These are phyloP conservation scores for Toxostoma redivivum DNA, from an alignment of 2,113 vertebrate genomes.

Conservation along the genomic window DNA sequence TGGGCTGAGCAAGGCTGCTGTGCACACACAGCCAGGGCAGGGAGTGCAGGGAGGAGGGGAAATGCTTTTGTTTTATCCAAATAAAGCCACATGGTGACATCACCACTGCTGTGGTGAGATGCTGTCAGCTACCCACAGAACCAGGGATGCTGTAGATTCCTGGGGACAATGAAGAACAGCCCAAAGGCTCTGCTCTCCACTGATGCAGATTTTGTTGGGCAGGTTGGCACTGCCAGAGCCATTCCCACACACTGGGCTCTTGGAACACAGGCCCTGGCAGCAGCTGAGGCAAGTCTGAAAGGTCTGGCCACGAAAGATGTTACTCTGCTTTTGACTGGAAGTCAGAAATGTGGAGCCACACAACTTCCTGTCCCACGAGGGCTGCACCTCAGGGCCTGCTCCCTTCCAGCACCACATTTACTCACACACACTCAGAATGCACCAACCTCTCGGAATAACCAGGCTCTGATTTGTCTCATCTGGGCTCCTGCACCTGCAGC, in stretches of 20 bases:
- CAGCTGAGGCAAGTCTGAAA: background rate
- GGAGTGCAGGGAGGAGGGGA: background rate
- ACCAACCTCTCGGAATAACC: fast-evolving
- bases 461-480: background rate
- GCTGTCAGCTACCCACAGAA: background rate
- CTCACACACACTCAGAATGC: background rate
- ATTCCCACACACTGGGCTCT: fast-evolving
- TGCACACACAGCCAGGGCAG: fast-evolving
- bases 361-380: fast-evolving
- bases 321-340: background rate
- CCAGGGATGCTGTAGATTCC: fast-evolving
- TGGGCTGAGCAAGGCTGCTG: background rate
- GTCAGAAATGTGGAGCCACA: background rate
- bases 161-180: background rate
- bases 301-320: background rate
- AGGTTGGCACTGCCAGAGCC: background rate
- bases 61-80: background rate
- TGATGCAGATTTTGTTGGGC: too few species aligned
- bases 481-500: background rate
- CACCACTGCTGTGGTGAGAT: background rate
- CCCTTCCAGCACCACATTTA: fast-evolving
- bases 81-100: fast-evolving
- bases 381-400: background rate
- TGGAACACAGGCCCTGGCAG: background rate
- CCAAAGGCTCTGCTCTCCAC: background rate